Conservation (phyloP, 2,888 invertebrate genomes). For the Tupiocoris notatus region DNA sequence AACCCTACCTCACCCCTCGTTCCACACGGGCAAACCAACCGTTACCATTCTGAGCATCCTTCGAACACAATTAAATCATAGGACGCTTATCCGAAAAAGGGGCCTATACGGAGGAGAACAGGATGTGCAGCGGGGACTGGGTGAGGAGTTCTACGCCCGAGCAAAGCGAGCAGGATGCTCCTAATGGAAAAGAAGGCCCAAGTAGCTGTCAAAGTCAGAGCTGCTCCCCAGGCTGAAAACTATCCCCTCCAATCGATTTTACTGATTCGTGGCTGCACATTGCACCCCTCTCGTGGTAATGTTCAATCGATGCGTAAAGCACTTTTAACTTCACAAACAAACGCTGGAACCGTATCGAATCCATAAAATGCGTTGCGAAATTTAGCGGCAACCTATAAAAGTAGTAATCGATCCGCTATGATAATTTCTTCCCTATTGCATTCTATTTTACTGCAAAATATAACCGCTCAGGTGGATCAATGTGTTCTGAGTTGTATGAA, state of each 20-base stretch:
- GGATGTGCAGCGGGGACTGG: neutral
- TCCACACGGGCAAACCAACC: neutral
- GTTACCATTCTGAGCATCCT: neutral
- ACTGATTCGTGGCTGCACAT: neutral
- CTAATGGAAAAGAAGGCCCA: constrained; percentile 39
- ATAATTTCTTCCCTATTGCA: no score
- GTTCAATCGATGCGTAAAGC: neutral
- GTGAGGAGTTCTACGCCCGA: neutral
- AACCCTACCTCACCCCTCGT: neutral
- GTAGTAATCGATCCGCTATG: no score
- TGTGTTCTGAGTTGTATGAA: no score
- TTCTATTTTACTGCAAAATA: no score
- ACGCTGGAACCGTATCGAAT: no score
- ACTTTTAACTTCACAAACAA: no score
- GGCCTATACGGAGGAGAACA: neutral
- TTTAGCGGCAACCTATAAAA: no score
- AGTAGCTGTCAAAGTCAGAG: constrained; percentile 39
- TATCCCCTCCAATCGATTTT: constrained; percentile 28
- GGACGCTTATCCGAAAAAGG: constrained; percentile 32
- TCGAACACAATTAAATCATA: constrained; percentile 39
- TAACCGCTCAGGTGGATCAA: no score
- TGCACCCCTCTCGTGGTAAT: neutral
- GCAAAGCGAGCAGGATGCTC: neutral
- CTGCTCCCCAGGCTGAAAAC: constrained; percentile 9
- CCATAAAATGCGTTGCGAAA: no score